Evolutionary conservation across 2,797 vertebrate genomes (phyloP).

Genomic region (Hafferia zeledoni): DNA sequence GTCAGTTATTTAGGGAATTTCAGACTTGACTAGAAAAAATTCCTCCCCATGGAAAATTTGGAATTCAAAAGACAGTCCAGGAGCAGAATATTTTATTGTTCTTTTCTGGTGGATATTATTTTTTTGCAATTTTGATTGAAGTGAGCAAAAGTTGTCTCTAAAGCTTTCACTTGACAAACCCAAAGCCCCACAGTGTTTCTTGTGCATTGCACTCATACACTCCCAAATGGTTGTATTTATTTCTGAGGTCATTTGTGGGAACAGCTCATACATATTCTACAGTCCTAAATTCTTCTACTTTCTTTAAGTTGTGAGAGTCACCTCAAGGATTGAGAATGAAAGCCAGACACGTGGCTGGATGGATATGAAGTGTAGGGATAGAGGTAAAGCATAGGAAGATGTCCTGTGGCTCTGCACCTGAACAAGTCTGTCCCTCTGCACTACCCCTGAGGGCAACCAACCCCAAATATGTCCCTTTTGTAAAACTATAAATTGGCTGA

Average conservation of each 20-base stretch:
- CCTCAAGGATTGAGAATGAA: not conserved
- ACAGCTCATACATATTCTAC: not conserved
- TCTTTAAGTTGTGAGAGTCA: not conserved
- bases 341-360: not conserved
- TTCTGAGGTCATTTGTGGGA: not conserved
- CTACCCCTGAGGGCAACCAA: not conserved
- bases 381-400: not conserved
- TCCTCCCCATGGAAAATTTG: not conserved
- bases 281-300: not conserved
- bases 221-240: not conserved
- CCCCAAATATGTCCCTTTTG: not conserved
- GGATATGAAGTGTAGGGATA: not conserved
- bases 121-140: not conserved
- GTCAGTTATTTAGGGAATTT: not conserved
- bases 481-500: not conserved
- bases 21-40: not conserved
- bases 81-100: not conserved
- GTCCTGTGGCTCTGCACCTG: not conserved
- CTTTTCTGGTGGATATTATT: not conserved
- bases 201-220: not conserved
- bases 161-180: not conserved
- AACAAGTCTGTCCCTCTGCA: accelerated
- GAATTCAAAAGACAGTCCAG: not conserved
- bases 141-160: not conserved
- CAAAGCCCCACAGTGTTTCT: not conserved